Conservation (phyloP, 1,140 invertebrate genomes). For the Probaryconus sp. region DNA sequence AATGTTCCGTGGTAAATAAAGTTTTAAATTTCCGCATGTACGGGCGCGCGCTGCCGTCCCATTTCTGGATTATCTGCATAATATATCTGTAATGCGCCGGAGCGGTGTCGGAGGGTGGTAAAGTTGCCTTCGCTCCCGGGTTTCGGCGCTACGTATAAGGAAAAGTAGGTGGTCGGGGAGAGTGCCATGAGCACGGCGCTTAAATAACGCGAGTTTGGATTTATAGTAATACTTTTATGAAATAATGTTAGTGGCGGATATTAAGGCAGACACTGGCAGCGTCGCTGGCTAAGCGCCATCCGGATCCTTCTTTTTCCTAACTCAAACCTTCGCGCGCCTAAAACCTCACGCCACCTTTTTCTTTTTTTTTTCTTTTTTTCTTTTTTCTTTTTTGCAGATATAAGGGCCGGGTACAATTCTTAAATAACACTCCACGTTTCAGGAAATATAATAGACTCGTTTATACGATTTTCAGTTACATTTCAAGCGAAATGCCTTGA, state of each 20-base stretch:
- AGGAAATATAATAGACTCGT: slow-evolving; percentile 7
- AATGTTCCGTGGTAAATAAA: slow-evolving; percentile 75
- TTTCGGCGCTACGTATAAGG: slow-evolving; percentile 52
- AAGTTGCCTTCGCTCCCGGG: slow-evolving; percentile 63
- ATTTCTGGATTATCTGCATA: slow-evolving; percentile 71
- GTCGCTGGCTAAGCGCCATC: slow-evolving; percentile 70
- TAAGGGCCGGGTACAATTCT: slow-evolving; percentile 34
- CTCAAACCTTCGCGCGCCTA: slow-evolving; percentile 57
- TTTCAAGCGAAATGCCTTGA: not conserved
- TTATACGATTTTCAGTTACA: not conserved
- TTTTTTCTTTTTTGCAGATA: slow-evolving; percentile 57
- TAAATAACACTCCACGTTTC: slow-evolving; percentile 28
- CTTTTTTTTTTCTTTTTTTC: too few relatives aligned
- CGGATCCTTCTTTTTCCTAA: slow-evolving; percentile 61
- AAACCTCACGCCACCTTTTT: slow-evolving; percentile 48
- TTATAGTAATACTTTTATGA: slow-evolving; percentile 80
- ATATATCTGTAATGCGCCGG: slow-evolving; percentile 64
- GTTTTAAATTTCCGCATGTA: slow-evolving; percentile 74
- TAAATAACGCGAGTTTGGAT: slow-evolving; percentile 78
- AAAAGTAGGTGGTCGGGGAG: slow-evolving; percentile 52
- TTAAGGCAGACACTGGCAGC: slow-evolving; percentile 74
- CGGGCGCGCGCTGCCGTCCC: slow-evolving; percentile 62
- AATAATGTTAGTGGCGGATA: slow-evolving; percentile 79
- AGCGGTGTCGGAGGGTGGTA: slow-evolving; percentile 67
- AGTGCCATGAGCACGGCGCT: slow-evolving; percentile 69